These are phyloP conservation scores for Choloepus hoffmanni DNA, from an alignment of 2,113 vertebrate species.

Conservation along the genomic window DNA sequence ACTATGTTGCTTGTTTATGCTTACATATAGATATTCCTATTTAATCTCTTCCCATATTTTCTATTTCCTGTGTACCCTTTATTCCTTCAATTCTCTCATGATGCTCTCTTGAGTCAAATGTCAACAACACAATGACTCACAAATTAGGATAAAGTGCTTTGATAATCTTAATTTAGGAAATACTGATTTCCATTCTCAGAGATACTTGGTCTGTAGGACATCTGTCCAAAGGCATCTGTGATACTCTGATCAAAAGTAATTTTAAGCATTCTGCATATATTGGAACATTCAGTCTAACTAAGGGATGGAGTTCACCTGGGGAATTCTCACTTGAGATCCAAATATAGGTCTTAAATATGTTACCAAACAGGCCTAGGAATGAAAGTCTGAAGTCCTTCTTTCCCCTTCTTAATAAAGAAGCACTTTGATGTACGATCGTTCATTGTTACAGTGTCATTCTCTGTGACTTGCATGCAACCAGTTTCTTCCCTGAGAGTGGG, in stretches of 20 bases:
- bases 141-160: slow-evolving; percentile 67
- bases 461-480: neutral
- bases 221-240: neutral
- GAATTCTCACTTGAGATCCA: neutral
- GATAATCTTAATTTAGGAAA: slow-evolving; percentile 40
- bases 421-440: neutral
- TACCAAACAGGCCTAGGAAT: neutral
- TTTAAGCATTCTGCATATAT: slow-evolving; percentile 28
- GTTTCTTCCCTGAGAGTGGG: neutral
- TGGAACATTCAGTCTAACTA: neutral
- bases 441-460: neutral
- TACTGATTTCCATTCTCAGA: slow-evolving; percentile 70
- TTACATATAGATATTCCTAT: slow-evolving; percentile 34
- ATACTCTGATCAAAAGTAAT: slow-evolving; percentile 21
- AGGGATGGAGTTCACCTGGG: neutral
- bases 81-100: slow-evolving; percentile 28
- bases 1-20: neutral
- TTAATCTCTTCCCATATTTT: slow-evolving; percentile 42
- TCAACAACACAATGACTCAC: slow-evolving; percentile 68
- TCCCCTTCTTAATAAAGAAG: neutral
- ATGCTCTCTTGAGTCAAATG: slow-evolving; percentile 58
- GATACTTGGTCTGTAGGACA: neutral
- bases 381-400: neutral
- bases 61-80: slow-evolving; percentile 65
- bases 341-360: slow-evolving; percentile 1